Evolutionary conservation across 2,888 invertebrate species (phyloP).

Genomic region (Toxonevra muliebris): DNA sequence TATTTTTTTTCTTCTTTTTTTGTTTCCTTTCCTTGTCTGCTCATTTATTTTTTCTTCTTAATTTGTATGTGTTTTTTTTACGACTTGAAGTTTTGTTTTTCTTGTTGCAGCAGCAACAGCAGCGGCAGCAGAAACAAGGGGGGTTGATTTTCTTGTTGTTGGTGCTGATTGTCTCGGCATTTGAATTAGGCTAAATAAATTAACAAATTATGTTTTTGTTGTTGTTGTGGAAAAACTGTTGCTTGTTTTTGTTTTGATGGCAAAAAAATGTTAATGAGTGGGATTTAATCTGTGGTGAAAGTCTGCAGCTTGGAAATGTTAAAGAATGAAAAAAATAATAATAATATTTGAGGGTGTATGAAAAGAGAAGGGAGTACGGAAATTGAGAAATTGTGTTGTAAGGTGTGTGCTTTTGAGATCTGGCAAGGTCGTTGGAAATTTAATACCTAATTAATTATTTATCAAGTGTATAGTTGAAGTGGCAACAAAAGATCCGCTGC

Average conservation of each 20-base stretch:
- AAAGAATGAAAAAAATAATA: too few species aligned
- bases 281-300: too few species aligned
- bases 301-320: too few species aligned
- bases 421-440: too few species aligned
- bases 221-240: not conserved
- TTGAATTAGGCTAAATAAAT: conserved; percentile 13
- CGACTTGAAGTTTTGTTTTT: conserved; percentile 18
- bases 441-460: too few species aligned
- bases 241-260: conserved; percentile 16
- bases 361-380: too few species aligned
- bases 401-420: too few species aligned
- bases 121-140: too few species aligned
- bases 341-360: too few species aligned
- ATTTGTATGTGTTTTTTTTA: not conserved
- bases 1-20: conserved; percentile 26
- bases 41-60: conserved; percentile 40
- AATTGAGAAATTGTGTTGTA: too few species aligned
- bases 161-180: not conserved
- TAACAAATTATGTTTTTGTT: not conserved
- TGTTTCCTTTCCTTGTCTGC: conserved; percentile 47
- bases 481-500: too few species aligned
- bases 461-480: too few species aligned
- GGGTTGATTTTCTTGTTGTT: not conserved
- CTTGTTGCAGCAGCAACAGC: conserved; percentile 6
- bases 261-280: conserved; percentile 1